phyloP scores from a whole-genome alignment of 2,797 vertebrate genomes.

The Danio tinwini region DNA sequence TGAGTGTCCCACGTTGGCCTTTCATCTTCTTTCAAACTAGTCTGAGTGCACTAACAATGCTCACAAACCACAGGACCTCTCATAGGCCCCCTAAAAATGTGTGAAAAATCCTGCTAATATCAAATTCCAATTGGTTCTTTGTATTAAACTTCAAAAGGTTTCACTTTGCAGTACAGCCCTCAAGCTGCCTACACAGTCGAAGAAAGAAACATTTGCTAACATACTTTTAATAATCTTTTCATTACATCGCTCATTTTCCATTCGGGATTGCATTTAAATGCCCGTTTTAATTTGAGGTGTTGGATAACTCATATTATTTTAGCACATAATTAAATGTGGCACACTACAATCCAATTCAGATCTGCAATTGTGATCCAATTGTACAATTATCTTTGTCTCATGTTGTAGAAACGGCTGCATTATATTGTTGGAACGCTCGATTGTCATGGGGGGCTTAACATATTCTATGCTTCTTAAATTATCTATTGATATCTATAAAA shows the following conservation, averaged over 20 bases:
- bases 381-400: slow-evolving; percentile 17
- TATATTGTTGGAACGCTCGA: slow-evolving; percentile 42
- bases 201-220: background rate
- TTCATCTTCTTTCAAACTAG: slow-evolving; percentile 42
- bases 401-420: slow-evolving; percentile 45
- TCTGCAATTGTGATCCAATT: slow-evolving; percentile 50
- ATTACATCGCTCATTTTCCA: slow-evolving; percentile 20
- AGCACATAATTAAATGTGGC: slow-evolving; percentile 45
- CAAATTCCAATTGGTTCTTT: slow-evolving; percentile 8
- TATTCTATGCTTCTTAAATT: slow-evolving; percentile 59
- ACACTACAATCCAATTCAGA: slow-evolving; percentile 42
- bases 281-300: slow-evolving; percentile 40
- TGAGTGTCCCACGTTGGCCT: slow-evolving; percentile 17
- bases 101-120: slow-evolving; percentile 10
- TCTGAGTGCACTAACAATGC: slow-evolving; percentile 35
- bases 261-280: slow-evolving; percentile 5
- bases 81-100: background rate
- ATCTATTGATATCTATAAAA: slow-evolving; percentile 61
- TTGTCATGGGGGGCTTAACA: slow-evolving; percentile 42
- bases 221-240: slow-evolving; percentile 23
- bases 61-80: slow-evolving; percentile 28
- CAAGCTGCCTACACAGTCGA: background rate
- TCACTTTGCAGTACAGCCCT: background rate
- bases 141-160: slow-evolving; percentile 17
- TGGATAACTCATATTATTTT: slow-evolving; percentile 29